A percentile compares a stretch with the other conserved stretches of the same genome.
Evolutionary conservation across 2,888 invertebrate genomes (phyloP).

Genomic region (Isotomurus palustris): DNA sequence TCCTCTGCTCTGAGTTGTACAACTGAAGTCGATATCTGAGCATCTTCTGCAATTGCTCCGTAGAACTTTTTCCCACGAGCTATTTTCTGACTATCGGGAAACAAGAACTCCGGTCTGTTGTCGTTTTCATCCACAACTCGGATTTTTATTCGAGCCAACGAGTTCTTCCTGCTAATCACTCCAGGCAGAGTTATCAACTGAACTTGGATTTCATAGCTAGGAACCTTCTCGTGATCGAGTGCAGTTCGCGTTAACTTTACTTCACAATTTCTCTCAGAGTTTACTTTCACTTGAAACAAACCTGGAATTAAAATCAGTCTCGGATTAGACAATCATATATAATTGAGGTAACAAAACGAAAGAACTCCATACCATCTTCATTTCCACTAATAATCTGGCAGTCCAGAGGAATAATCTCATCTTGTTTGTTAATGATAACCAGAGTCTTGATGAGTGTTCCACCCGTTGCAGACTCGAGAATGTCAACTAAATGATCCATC

Average conservation of each 20-base stretch:
- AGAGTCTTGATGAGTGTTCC: slow-evolving; percentile 65
- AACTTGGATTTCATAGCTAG: slow-evolving; percentile 59
- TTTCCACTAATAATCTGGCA: slow-evolving; percentile 76
- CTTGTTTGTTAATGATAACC: slow-evolving; percentile 69
- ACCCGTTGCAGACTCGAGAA: slow-evolving; percentile 69
- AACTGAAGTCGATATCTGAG: slow-evolving; percentile 67
- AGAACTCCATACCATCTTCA: slow-evolving; percentile 60
- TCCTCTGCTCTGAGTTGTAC: slow-evolving; percentile 79
- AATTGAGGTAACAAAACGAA: neutral
- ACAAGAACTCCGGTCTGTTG: slow-evolving; percentile 73
- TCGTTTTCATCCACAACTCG: slow-evolving; percentile 85
- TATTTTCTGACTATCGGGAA: slow-evolving; percentile 59
- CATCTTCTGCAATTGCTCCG: slow-evolving; percentile 69
- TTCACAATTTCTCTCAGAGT: slow-evolving; percentile 77
- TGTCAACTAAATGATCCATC: slow-evolving; percentile 73
- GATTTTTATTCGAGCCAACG: slow-evolving; percentile 66
- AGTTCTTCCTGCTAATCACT: slow-evolving; percentile 70
- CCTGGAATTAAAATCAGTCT: slow-evolving; percentile 55
- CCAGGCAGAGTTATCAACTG: slow-evolving; percentile 75
- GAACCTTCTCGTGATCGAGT: slow-evolving; percentile 73
- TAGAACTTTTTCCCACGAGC: slow-evolving; percentile 66
- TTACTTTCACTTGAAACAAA: slow-evolving; percentile 67
- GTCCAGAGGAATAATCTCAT: slow-evolving; percentile 64
- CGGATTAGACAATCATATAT: neutral
- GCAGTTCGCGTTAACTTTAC: slow-evolving; percentile 60